Evolutionary conservation across 1,140 invertebrate species (phyloP), one percentile per base, ranked within the genome.

Genomic region (Protaetia brevitarsis): DNA sequence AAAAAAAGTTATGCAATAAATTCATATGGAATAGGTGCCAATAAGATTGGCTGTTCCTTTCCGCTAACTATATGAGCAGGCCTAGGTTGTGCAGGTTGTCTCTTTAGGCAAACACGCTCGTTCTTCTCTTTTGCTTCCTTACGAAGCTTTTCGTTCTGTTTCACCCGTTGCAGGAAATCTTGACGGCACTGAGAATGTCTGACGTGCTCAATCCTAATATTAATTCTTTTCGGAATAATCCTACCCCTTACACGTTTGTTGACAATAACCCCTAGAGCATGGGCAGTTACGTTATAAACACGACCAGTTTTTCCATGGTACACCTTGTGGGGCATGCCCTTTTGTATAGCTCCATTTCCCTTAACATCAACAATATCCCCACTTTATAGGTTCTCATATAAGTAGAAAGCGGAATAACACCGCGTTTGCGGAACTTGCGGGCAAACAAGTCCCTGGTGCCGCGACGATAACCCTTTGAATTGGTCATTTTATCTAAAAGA

Each of bases 281-380:
- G 96, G 63, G 90, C 89, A 16, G 97, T 98, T 0, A 99, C 97
- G 75, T 99, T 99, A 83, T 93, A 99, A 0, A 99, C 93, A 71
- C 94, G 86, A 8, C 97, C 97, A 68, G 98, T 99, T 81, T 96
- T 98, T 19, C 98, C 98, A 75, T 99, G 97, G 78, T 99, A 99
- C 6, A 88, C 93, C 82, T 99, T 99, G 84, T 97, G 92, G 26
- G 98, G 97, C 95, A 99, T 97, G 80, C 98, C 98, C 79, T 99
- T 99, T 79, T 99, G 97, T 2, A 99, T 95, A 63, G 97, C 97
- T 77, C 97, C 97, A 84, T 99, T 96, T 67, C 96, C 97, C 83
- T 97, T 99, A 62, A 99, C 95, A 76, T 99, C 97, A 69, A 99
- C 97, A 77, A 98, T 96, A 79, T 99, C 97, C 97, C 97, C 69